phyloP scores from a whole-genome alignment of 2,797 vertebrate species.

The Malacoraja senta region DNA sequence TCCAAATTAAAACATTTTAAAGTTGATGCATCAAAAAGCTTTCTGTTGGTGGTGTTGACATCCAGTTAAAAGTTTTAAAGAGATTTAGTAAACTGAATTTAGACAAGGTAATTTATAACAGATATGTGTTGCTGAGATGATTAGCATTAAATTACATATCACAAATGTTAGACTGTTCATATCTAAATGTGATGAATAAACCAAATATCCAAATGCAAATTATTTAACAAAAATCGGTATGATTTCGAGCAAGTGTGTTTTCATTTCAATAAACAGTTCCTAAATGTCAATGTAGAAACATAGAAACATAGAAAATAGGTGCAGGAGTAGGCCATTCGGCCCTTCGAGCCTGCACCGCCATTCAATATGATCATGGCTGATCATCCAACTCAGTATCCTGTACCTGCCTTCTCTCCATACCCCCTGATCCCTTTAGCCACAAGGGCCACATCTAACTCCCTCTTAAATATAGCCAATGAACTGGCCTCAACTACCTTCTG shows the following conservation, averaged over 20 bases:
- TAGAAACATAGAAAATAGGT: no score
- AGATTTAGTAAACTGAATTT: not conserved
- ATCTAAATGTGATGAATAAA: not conserved
- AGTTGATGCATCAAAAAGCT: not conserved
- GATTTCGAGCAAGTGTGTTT: not conserved
- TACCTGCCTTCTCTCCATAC: no score
- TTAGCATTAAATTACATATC: not conserved
- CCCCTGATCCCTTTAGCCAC: no score
- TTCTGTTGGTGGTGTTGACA: not conserved
- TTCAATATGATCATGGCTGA: no score
- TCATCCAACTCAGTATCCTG: no score
- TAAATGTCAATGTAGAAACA: conserved; percentile 15
- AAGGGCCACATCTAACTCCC: no score
- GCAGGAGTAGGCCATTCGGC: no score
- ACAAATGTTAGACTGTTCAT: not conserved
- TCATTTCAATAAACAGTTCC: not conserved
- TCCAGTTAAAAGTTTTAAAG: not conserved
- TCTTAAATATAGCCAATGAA: no score
- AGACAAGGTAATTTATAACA: not conserved
- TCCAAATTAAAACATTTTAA: not conserved
- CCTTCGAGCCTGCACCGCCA: no score
- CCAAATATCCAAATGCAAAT: not conserved
- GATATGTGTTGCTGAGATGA: not conserved
- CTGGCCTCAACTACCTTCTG: no score
- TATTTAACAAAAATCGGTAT: not conserved